Evolutionary conservation across 2,888 invertebrate species (phyloP).

Genomic region (Chouioia cunea): DNA sequence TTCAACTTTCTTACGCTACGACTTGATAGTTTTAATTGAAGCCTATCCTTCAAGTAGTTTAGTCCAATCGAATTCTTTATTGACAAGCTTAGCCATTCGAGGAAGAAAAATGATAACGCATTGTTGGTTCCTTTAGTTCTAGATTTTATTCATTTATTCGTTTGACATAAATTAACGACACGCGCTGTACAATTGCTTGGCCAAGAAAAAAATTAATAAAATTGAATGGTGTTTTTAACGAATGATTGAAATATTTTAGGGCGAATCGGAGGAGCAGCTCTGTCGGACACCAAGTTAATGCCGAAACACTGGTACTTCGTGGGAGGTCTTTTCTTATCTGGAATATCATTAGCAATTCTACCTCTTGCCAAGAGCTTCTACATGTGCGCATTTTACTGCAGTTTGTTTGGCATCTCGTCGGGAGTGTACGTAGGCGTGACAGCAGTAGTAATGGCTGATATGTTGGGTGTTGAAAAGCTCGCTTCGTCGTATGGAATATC

Average conservation of each 20-base stretch:
- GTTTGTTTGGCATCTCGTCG: slow-evolving; percentile 84
- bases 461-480: slow-evolving; percentile 85
- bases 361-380: slow-evolving; percentile 78
- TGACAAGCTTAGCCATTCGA: too few species aligned
- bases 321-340: slow-evolving; percentile 82
- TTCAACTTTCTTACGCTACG: neutral
- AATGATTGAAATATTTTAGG: slow-evolving; percentile 16
- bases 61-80: too few species aligned
- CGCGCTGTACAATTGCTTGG: too few species aligned
- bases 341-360: slow-evolving; percentile 79
- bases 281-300: slow-evolving; percentile 82
- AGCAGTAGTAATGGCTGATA: slow-evolving; percentile 89
- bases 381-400: slow-evolving; percentile 78
- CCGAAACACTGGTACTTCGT: slow-evolving; percentile 88
- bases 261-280: slow-evolving; percentile 85
- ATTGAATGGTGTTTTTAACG: too few species aligned
- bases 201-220: too few species aligned
- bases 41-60: too few species aligned
- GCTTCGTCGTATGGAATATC: slow-evolving; percentile 90
- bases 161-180: neutral
- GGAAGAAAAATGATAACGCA: too few species aligned
- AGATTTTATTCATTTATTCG: neutral
- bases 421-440: slow-evolving; percentile 89
- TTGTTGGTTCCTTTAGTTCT: too few species aligned
- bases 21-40: too few species aligned